Base-by-base conservation (phyloP, 2,113 vertebrate species). In the Cettia cetti region DNA sequence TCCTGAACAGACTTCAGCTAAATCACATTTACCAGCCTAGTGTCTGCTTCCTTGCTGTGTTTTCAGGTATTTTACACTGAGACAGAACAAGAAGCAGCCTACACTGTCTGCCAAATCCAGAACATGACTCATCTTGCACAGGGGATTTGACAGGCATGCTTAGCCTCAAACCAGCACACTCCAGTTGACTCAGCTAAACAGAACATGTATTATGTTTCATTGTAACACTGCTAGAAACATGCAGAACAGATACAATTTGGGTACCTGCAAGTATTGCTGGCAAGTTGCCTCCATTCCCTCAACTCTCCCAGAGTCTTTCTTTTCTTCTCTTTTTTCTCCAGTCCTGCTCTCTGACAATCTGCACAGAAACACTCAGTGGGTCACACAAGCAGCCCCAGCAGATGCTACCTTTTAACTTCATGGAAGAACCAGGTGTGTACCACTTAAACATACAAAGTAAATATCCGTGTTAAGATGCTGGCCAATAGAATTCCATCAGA, bases 221-320 rank as follows among this genome's bases (percentile, higher is more conserved):
- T 84, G 72, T 52, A 68, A 10, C 42, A 76, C 6, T 37, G n/a
- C 63, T 89, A 70, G 23, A 61, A 64, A 65, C 30, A 80, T 33
- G 33, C 10, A 74, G n/a, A 27, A 50, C 86, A 44, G 75, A 45
- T 69, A n/a, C n/a, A 68, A 76, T 56, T 22, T 65, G 33, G 45
- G 31, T 96, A 98, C 98, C 97, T 97, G 95, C 33, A 98, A 97
- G 79, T 98, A 97, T 24, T 91, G 96, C 87, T 96, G 97, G 93
- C 97, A 91, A 76, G 71, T 10, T 84, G 79, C 81, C 69, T 98
- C 96, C 47, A 83, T 93, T 70, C 52, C 90, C 24, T 75, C 27
- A 3, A 22, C 37, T 35, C 65, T 82, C 9, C 65, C 81, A 21
- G 71, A 33, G 31, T 96, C 96, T 53, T 86, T 96, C 47, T 92